These are phyloP conservation scores for Lerista edwardsae DNA, from an alignment of 2,797 vertebrate genomes.

Conservation along the genomic window DNA sequence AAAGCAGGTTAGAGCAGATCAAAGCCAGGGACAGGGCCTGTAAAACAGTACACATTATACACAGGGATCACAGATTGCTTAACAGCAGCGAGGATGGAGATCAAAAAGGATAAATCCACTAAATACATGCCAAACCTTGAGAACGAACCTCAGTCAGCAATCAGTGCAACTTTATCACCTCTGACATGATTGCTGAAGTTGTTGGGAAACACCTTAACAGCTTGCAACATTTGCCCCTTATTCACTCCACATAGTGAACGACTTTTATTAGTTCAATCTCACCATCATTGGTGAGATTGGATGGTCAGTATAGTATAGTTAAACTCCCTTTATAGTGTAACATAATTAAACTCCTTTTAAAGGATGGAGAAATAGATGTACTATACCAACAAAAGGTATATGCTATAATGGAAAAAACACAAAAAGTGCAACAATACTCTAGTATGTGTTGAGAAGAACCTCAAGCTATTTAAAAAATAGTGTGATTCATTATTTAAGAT, in stretches of 20 bases:
- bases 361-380: background rate
- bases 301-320: background rate
- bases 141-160: background rate
- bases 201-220: background rate
- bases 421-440: background rate
- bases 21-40: background rate
- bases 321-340: too few relatives aligned
- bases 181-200: background rate
- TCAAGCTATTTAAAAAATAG: background rate
- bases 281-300: background rate
- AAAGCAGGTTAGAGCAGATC: constrained; percentile 62
- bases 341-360: background rate
- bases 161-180: background rate
- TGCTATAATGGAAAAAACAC: background rate
- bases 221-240: background rate
- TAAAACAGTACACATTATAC: constrained; percentile 2
- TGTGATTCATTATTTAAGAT: background rate
- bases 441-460: background rate
- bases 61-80: background rate
- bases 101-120: background rate
- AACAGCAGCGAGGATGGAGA: background rate
- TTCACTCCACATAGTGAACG: background rate
- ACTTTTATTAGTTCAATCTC: background rate
- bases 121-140: background rate
- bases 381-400: background rate